Evolutionary conservation across 2,113 vertebrate species (phyloP), one percentile per base, ranked within the genome.

Genomic region (Ovis canadensis): DNA sequence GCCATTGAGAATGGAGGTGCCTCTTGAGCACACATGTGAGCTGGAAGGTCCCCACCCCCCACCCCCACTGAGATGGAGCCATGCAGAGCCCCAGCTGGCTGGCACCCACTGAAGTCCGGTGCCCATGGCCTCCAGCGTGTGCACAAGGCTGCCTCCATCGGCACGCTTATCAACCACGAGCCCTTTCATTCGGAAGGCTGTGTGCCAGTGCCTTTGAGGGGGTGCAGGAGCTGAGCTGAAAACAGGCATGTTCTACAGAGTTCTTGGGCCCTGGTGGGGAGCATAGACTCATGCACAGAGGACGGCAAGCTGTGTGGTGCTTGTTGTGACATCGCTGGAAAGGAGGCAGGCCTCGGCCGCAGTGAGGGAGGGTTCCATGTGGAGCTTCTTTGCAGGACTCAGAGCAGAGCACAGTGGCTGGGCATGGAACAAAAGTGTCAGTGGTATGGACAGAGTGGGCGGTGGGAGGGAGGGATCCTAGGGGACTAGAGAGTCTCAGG

Each of bases 81-180:
- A 5, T 74, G 67, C 31, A 25, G 45, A 52, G 33, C 6, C 43
- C 57, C 60, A 9, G 31, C 55, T 60, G 54, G 23, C 23, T 2
- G 1, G 43, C 33, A 54, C 16, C 43, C 60, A 3, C 36, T 25
- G 43, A 57, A 55, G 21, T 31, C 50, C 25, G 31, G 55, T 21
- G 57, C 36, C n/a, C 2, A 0, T 31, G 67, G 71, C 59, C 40
- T 27, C 60, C 13, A 45, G 52, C 3, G 2, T 19, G 17, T n/a
- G 43, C 16, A 16, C 27, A 54, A 31, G 33, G n/a, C 62, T 29
- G 15, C 33, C 40, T 45, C 9, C 11, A 5, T 16, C 1, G 21
- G 40, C 31, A 36, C 2, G 1, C 14, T 23, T 1, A 14, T 57
- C 82, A 11, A 14, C 48, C 12, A 21, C 2, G 3, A 0, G 43